Evolutionary conservation across 1,140 invertebrate genomes (phyloP).

Genomic region (Paraescarpia echinospica): DNA sequence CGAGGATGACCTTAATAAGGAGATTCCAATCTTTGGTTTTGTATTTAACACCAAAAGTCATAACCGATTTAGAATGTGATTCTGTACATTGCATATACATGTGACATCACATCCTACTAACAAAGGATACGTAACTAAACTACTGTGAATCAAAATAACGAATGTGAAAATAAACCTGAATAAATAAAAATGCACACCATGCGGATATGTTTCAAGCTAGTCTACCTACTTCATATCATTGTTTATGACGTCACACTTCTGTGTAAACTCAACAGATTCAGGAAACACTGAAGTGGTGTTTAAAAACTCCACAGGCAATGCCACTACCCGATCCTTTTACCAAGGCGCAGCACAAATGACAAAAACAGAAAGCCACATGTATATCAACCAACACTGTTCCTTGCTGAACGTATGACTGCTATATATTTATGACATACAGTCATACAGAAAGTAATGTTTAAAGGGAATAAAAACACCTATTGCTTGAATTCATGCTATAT

Average conservation of each 20-base stretch:
- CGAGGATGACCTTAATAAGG: too few relatives aligned
- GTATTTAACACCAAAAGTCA: not conserved
- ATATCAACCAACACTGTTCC: not conserved
- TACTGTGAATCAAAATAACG: not conserved
- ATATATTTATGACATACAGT: too few relatives aligned
- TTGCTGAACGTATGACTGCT: too few relatives aligned
- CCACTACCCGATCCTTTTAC: conserved; percentile 25
- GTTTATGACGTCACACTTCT: conserved; percentile 21
- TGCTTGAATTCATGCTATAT: too few relatives aligned
- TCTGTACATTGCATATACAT: not conserved
- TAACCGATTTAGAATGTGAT: not conserved
- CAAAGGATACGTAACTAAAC: too few relatives aligned
- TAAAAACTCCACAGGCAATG: conserved; percentile 26
- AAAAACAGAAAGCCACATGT: not conserved
- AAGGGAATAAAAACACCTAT: too few relatives aligned
- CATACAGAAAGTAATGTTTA: too few relatives aligned
- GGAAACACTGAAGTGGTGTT: conserved; percentile 23
- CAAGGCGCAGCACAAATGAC: not conserved
- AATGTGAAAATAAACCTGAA: not conserved
- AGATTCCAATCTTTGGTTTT: not conserved
- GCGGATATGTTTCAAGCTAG: not conserved
- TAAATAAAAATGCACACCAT: not conserved
- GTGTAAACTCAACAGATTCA: not conserved
- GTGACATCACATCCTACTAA: too few relatives aligned
- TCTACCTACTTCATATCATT: conserved; percentile 22